Percentiles rank a stretch among this genome's conserved stretches.
Evolutionary conservation across 2,113 vertebrate genomes (phyloP).

Genomic region (Sorex fumeus): DNA sequence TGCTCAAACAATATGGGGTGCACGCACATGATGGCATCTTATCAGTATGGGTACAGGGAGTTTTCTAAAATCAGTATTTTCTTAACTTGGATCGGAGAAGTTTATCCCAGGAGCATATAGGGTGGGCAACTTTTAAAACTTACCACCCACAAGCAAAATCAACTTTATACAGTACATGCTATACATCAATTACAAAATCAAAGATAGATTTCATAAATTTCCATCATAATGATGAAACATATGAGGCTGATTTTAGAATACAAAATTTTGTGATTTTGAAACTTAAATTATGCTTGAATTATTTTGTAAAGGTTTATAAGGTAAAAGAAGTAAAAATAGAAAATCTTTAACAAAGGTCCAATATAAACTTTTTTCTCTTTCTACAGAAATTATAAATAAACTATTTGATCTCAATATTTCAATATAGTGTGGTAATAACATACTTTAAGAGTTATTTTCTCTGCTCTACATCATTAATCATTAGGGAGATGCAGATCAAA

Average conservation of each 20-base stretch:
- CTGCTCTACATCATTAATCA: too few relatives aligned
- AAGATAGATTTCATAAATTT: too few relatives aligned
- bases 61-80: too few relatives aligned
- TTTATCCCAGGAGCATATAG: too few relatives aligned
- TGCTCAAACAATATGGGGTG: too few relatives aligned
- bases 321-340: neutral
- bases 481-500: too few relatives aligned
- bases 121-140: too few relatives aligned
- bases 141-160: too few relatives aligned
- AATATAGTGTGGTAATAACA: neutral
- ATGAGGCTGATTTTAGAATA: neutral
- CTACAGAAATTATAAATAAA: neutral
- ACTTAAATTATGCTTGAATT: neutral
- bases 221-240: neutral
- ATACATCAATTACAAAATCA: neutral
- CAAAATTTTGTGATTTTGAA: neutral
- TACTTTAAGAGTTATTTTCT: neutral
- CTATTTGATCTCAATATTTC: constrained; percentile 4
- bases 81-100: too few relatives aligned
- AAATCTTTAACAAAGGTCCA: neutral
- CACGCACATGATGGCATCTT: too few relatives aligned
- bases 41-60: too few relatives aligned
- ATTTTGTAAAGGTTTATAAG: neutral
- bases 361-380: constrained; percentile 12
- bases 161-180: neutral